These are phyloP conservation scores for Crambe crambe DNA, from an alignment of 37 sponge, comb jelly and placozoan genomes.

Conservation along the genomic window DNA sequence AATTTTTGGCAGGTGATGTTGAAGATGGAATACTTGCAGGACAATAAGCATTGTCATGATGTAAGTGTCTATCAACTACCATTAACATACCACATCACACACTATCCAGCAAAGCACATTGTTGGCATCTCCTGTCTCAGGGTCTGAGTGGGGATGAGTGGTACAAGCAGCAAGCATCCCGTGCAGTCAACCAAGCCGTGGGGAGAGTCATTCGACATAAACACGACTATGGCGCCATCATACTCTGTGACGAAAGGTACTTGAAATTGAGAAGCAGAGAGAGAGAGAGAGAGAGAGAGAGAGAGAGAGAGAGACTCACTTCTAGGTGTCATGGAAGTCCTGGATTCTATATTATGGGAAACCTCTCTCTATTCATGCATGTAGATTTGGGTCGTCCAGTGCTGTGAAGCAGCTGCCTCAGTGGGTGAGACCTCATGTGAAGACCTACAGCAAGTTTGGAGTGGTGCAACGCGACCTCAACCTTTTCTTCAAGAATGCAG, in stretches of 20 bases:
- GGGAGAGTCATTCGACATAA: constrained; percentile 97
- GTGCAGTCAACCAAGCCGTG: constrained; percentile 99
- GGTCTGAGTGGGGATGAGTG: constrained; percentile 79
- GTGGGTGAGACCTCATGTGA: constrained; percentile 72
- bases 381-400: constrained; percentile 56
- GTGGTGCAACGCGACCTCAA: constrained; percentile 58
- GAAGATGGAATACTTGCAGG: not conserved
- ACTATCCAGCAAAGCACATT: no score
- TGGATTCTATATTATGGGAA: no score
- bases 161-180: constrained; percentile 92
- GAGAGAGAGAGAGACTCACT: no score
- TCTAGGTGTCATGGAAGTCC: no score
- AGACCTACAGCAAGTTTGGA: constrained; percentile 71
- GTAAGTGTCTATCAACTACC: not conserved
- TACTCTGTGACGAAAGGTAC: constrained; percentile 92
- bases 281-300: no score
- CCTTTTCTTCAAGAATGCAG: constrained; percentile 63
- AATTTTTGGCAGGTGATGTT: not conserved
- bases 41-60: not conserved
- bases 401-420: constrained; percentile 66
- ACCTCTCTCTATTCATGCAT: no score
- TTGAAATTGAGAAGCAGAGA: no score
- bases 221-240: constrained; percentile 91
- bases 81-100: no score
- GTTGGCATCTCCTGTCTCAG: no score